Conservation (phyloP, 2,797 vertebrate species). For the Adrianichthys oophorus region DNA sequence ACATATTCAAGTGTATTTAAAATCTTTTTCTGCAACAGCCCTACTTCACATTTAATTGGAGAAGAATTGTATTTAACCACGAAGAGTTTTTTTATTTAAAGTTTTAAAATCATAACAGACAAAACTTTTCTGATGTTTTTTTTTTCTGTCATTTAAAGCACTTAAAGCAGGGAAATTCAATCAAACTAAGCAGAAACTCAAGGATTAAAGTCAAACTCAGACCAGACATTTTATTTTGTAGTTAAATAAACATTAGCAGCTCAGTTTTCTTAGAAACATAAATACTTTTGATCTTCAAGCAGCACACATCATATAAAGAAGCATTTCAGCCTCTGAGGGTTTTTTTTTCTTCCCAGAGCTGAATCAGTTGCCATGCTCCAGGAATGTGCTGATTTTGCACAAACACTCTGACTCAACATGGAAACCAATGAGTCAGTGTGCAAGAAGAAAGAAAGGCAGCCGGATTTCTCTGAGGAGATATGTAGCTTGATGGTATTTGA, state of each 20-base stretch:
- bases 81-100: too few species aligned
- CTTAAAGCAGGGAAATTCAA: neutral
- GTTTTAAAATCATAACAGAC: too few species aligned
- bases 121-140: too few species aligned
- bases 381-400: slow-evolving; percentile 75
- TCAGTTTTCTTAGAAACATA: slow-evolving; percentile 21
- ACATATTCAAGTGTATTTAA: too few species aligned
- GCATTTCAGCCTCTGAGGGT: slow-evolving; percentile 33
- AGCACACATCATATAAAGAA: slow-evolving; percentile 34
- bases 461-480: slow-evolving; percentile 64
- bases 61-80: too few species aligned
- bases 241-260: slow-evolving; percentile 9
- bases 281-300: slow-evolving; percentile 39
- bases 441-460: slow-evolving; percentile 50
- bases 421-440: slow-evolving; percentile 68
- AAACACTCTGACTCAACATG: slow-evolving; percentile 73
- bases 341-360: slow-evolving; percentile 33
- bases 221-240: neutral
- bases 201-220: neutral
- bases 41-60: too few species aligned
- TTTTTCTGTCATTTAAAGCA: too few species aligned
- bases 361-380: slow-evolving; percentile 57
- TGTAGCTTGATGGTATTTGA: slow-evolving; percentile 55
- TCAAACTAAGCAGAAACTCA: too few species aligned
- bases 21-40: too few species aligned